Evolutionary conservation across 2,797 vertebrate species (phyloP).

Genomic region (Sarcophilus harrisii): DNA sequence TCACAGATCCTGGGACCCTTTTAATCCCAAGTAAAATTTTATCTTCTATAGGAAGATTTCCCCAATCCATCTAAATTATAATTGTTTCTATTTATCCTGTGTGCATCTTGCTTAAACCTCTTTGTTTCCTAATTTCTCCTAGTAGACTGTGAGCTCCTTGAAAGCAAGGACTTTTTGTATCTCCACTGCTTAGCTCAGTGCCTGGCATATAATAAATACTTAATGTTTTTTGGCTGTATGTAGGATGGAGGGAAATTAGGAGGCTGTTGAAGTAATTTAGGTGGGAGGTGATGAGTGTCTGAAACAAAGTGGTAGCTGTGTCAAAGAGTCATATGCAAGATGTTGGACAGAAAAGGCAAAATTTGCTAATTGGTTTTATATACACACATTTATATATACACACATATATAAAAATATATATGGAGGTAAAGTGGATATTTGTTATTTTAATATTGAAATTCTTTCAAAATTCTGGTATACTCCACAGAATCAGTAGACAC

Average conservation of each 20-base stretch:
- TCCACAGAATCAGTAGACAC: background rate
- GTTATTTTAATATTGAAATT: background rate
- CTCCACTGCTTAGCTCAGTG: background rate
- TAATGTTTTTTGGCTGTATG: background rate
- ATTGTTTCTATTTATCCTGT: too few relatives aligned
- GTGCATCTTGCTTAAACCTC: background rate
- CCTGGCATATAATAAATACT: background rate
- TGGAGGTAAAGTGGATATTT: background rate
- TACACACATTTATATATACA: too few relatives aligned
- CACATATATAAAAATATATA: too few relatives aligned
- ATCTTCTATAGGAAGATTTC: too few relatives aligned
- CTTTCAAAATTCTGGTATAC: too few relatives aligned
- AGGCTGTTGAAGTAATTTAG: background rate
- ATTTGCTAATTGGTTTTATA: background rate
- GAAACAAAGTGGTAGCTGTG: too few relatives aligned
- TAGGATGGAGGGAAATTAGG: background rate
- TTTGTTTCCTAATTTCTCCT: too few relatives aligned
- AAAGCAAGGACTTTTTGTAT: background rate
- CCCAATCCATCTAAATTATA: too few relatives aligned
- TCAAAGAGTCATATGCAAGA: background rate
- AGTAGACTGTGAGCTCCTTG: too few relatives aligned
- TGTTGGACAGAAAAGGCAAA: background rate
- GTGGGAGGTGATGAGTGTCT: too few relatives aligned
- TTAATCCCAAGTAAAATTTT: too few relatives aligned
- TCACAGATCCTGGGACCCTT: too few relatives aligned